Evolutionary conservation across 2,888 invertebrate species (phyloP), one percentile per base, ranked within the genome.

Genomic region (Drosophila anomelani): DNA sequence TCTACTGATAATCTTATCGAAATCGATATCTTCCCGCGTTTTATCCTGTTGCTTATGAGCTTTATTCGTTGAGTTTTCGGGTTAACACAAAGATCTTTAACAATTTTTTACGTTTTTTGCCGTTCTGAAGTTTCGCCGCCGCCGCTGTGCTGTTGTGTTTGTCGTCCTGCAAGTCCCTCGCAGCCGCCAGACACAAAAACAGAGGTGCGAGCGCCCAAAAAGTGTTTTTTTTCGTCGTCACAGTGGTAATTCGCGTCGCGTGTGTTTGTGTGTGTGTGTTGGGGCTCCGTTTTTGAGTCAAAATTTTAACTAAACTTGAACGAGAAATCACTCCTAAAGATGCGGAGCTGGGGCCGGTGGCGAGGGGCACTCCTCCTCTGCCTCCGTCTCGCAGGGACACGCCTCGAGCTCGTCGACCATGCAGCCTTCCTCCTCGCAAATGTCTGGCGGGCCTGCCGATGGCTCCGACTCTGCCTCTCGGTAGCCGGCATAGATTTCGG

Each of bases 401-500:
- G 80, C 71, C 34, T 89, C 89, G 17, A 54, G 44, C 15, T 79
- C 79, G 44, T 78, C 82, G 17, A 58, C 43, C 63, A 71, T 73
- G 76, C 89, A 80, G 17, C 80, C 87, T 43, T 86, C 88, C 46
- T 83, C 85, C 46, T 90, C 86, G 51, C 89, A 81, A 0, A 78
- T 32, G 10, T 73, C 87, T 29, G 10, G 29, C 3, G 43, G 26
- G 10, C 51, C 51, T 6, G 23, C 43, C 13, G 64, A 56, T 4
- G 57, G 51, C 51, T 81, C 85, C 13, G 81, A 63, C 49, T 36
- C 59, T 4, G 78, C 85, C 34, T 90, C 92, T 55, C 80, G 78
- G 62, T 91, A 91, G 51, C 82, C 90, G n/a, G 85, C 90, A 73
- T 92, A 92, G 10, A 81, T 76, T 12, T 85, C 95, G 0, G 95